A percentile compares a stretch with the other conserved stretches of the same genome.
These are phyloP conservation scores for Nothocercus nigrocapillus DNA, from an alignment of 2,113 vertebrate species.

Conservation along the genomic window DNA sequence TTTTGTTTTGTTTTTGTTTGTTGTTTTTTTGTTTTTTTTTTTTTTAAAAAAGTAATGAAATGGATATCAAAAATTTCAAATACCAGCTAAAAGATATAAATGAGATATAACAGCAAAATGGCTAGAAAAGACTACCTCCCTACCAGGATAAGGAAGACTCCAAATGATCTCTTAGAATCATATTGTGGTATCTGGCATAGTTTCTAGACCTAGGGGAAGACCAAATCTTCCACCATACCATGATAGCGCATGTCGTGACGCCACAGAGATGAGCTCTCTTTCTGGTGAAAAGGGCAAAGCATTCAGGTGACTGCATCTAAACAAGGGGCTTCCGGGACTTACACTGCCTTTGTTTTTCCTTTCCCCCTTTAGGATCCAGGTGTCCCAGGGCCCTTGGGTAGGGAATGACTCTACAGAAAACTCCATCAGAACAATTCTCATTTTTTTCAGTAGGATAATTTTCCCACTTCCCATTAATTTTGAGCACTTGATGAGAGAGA, in stretches of 20 bases:
- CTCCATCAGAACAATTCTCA: neutral
- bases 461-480: fast-evolving
- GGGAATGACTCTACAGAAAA: neutral
- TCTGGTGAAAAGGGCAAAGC: neutral
- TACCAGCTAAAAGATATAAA: neutral
- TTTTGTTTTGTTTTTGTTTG: too few relatives aligned
- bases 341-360: neutral
- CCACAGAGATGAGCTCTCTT: fast-evolving
- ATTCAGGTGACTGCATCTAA: neutral
- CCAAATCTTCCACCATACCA: neutral
- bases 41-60: too few relatives aligned
- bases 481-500: neutral
- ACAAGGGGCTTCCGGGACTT: neutral
- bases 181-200: neutral
- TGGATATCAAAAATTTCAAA: neutral
- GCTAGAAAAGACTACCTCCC: neutral
- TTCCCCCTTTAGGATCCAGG: neutral
- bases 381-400: neutral
- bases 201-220: neutral
- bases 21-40: too few relatives aligned
- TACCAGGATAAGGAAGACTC: neutral
- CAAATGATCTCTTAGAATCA: neutral
- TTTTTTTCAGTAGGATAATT: neutral
- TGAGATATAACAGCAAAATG: neutral
- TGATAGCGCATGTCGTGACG: too few relatives aligned